A percentile compares a stretch with the other conserved stretches of the same genome.
Conservation (phyloP, 2,797 vertebrate species). For the Coranthus polyacanthus region DNA sequence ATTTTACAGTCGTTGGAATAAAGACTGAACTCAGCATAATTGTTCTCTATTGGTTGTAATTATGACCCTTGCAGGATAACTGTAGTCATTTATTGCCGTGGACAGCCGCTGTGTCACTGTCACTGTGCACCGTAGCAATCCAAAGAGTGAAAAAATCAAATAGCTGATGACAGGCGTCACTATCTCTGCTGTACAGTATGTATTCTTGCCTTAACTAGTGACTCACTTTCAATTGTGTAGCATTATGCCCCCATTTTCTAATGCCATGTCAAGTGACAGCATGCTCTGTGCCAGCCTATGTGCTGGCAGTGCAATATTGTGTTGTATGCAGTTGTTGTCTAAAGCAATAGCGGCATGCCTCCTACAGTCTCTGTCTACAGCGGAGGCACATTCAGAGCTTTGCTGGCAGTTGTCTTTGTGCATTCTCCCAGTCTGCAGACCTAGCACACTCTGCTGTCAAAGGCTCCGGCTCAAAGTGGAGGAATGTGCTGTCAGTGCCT, state of each 20-base stretch:
- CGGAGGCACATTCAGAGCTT: conserved; percentile 35
- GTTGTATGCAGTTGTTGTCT: conserved; percentile 41
- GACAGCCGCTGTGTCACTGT: not conserved
- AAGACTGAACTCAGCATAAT: conserved; percentile 12
- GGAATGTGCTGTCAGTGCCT: conserved; percentile 65
- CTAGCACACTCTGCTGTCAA: conserved; percentile 43
- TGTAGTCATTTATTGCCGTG: conserved; percentile 6
- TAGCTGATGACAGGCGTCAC: conserved; percentile 22
- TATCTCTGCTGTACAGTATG: conserved; percentile 28
- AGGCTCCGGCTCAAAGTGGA: conserved; percentile 45
- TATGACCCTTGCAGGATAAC: conserved; percentile 21
- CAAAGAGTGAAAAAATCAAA: conserved; percentile 27
- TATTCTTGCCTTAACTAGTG: conserved; percentile 34
- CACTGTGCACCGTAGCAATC: not conserved
- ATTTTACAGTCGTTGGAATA: not conserved
- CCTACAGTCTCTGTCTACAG: conserved; percentile 36
- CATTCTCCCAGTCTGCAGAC: conserved; percentile 49
- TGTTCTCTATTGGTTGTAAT: conserved; percentile 2
- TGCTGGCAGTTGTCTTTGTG: conserved; percentile 45
- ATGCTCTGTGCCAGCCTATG: conserved; percentile 38
- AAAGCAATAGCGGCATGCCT: conserved; percentile 38
- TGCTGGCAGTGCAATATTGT: conserved; percentile 33
- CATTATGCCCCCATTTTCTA: conserved; percentile 36
- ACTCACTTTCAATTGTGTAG: conserved; percentile 48
- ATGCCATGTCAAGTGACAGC: conserved; percentile 66